Evolutionary conservation across 2,888 invertebrate genomes (phyloP).

Genomic region (Megamerina dolium): DNA sequence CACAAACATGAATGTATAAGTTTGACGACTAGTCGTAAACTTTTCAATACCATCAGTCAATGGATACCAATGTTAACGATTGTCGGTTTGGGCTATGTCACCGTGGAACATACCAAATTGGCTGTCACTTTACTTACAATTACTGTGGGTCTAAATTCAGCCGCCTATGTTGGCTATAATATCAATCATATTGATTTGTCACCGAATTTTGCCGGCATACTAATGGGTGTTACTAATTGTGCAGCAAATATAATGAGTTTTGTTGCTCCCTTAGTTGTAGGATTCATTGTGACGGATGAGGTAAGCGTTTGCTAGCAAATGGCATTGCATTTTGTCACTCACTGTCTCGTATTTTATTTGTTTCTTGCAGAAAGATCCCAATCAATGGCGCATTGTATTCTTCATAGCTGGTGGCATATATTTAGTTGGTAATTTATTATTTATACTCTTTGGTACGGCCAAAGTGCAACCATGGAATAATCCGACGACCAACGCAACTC

Average conservation of each 20-base stretch:
- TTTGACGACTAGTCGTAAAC: slow-evolving; percentile 46
- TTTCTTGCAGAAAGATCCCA: slow-evolving; percentile 54
- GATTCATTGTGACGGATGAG: slow-evolving; percentile 62
- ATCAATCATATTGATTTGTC: slow-evolving; percentile 80
- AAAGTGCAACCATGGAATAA: slow-evolving; percentile 56
- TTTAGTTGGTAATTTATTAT: slow-evolving; percentile 51
- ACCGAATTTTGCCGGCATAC: slow-evolving; percentile 73
- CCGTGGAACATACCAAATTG: slow-evolving; percentile 39
- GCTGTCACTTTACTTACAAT: slow-evolving; percentile 62
- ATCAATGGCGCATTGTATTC: slow-evolving; percentile 62
- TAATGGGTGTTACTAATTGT: slow-evolving; percentile 78
- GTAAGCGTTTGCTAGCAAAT: slow-evolving; percentile 52
- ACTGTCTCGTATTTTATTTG: too few relatives aligned
- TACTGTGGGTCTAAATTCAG: slow-evolving; percentile 72
- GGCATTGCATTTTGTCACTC: background rate
- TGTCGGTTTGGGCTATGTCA: slow-evolving; percentile 55
- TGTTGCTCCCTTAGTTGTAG: slow-evolving; percentile 68
- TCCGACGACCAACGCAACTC: slow-evolving; percentile 48
- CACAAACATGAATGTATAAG: slow-evolving; percentile 35
- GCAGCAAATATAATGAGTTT: slow-evolving; percentile 71
- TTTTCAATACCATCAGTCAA: slow-evolving; percentile 56
- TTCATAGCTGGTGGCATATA: slow-evolving; percentile 52
- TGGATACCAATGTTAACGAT: slow-evolving; percentile 65
- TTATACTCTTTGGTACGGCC: slow-evolving; percentile 51
- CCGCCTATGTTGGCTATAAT: slow-evolving; percentile 70